Evolutionary conservation across 2,888 invertebrate species (phyloP), one percentile per base, ranked within the genome.

Genomic region (Cheilosia variabilis): DNA sequence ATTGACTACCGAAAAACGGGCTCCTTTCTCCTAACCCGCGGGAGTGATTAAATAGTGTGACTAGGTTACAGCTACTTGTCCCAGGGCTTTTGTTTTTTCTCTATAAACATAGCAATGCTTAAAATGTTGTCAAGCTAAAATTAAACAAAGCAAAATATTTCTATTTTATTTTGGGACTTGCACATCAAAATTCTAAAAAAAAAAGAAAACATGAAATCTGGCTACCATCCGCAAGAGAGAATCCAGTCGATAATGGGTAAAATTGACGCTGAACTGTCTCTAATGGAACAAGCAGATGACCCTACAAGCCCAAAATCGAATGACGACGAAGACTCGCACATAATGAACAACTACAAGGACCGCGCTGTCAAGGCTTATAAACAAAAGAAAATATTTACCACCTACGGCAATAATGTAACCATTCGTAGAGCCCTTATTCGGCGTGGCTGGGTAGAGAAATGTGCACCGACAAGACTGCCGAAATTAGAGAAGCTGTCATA

Each of bases 371-470:
- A 90, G 9, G 92, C 92, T 1, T 90, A 90, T 87, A 89, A 90
- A 5, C 90, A 91, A 72, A 89, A 90, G 5, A 90, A 90, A 19
- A 92, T 92, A 31, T 92, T 92, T 34, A 92, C 91, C 3, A 89
- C 92, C 3, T 89, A 89, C 73, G 92, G 92, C 0, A 89, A 90
- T 50, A 91, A 90, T 45, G 87, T 87, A 3, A 90, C 90, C 0
- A 88, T 92, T 7, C 83, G 91, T 10, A 87, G 88, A 9, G 95
- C 95, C 0, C 91, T 96, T 75, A 88, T 94, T 55, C 93, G 94
- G 53, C 92, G 95, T 9, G 96, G 96, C 0, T 96, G 96, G 96
- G 92, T 96, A 2, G 96, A 96, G 91, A 96, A 96, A 91, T 90
- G 94, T 37, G 92, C 94, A 7, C 88, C 90, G 1, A 87, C 78